A percentile compares a stretch with the other conserved stretches of the same genome.
Evolutionary conservation across 2,113 vertebrate species (phyloP).

Genomic region (Ondatra zibethicus): DNA sequence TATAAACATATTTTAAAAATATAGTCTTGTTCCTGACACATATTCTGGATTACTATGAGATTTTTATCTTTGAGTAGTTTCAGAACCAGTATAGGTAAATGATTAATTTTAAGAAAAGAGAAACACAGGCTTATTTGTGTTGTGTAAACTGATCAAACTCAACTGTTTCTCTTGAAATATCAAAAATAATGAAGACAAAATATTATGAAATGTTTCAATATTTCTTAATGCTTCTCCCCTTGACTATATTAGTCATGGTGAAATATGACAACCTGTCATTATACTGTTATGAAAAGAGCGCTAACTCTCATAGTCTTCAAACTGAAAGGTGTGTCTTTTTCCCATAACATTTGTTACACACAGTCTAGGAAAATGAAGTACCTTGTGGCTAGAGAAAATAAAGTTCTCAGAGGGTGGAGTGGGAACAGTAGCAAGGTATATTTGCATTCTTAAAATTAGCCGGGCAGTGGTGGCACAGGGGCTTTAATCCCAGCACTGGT

Average conservation of each 20-base stretch:
- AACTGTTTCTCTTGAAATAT: constrained; percentile 30
- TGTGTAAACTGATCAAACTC: neutral
- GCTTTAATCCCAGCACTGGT: too few relatives aligned
- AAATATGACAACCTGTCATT: neutral
- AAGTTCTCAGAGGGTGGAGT: neutral
- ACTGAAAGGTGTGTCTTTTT: neutral
- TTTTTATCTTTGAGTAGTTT: constrained; percentile 28
- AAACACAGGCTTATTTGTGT: neutral
- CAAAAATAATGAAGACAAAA: neutral
- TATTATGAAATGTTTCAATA: neutral
- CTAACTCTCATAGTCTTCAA: neutral
- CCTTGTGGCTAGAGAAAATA: neutral
- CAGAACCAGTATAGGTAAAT: neutral
- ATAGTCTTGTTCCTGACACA: neutral
- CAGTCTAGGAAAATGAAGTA: neutral
- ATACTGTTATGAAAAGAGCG: neutral
- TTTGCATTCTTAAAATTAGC: neutral
- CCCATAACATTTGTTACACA: neutral
- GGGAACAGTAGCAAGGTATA: neutral
- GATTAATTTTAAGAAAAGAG: neutral
- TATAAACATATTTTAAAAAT: neutral
- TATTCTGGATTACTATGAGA: neutral
- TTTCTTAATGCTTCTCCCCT: neutral
- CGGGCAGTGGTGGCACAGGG: too few relatives aligned
- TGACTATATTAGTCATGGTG: neutral